These are phyloP conservation scores for Antheraea assamensis DNA, from an alignment of 2,888 invertebrate genomes.

Conservation along the genomic window DNA sequence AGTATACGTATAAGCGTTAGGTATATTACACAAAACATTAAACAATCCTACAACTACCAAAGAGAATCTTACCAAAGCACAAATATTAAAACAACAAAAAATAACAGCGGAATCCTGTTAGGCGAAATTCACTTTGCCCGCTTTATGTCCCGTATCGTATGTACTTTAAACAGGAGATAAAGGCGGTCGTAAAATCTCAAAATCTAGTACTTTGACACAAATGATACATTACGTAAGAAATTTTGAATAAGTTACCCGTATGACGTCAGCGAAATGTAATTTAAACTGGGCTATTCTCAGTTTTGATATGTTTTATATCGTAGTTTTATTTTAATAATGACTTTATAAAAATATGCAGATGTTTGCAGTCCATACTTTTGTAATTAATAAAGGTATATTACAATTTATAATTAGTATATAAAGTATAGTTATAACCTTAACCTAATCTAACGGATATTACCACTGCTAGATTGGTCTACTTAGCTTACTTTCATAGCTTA, in stretches of 20 bases:
- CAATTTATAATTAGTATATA: too few relatives aligned
- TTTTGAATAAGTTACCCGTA: conserved; percentile 34
- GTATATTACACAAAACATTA: too few relatives aligned
- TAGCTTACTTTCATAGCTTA: too few relatives aligned
- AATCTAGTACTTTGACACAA: conserved; percentile 32
- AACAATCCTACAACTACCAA: not conserved
- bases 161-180: conserved; percentile 16
- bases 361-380: too few relatives aligned
- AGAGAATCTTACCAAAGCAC: too few relatives aligned
- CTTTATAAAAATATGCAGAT: not conserved
- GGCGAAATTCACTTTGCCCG: conserved; percentile 16
- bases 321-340: not conserved
- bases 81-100: not conserved
- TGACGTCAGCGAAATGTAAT: conserved; percentile 34
- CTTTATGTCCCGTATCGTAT: conserved; percentile 8
- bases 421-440: too few relatives aligned
- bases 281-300: conserved; percentile 29
- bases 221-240: conserved; percentile 33
- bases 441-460: too few relatives aligned
- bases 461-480: too few relatives aligned
- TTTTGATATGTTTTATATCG: conserved; percentile 5
- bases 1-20: too few relatives aligned
- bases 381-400: too few relatives aligned
- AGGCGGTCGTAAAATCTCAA: conserved; percentile 27
- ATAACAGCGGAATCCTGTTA: not conserved